Percentiles rank a stretch among this genome's conserved stretches.
phyloP scores from a whole-genome alignment of 2,888 invertebrate genomes.

The Empis stercorea region DNA sequence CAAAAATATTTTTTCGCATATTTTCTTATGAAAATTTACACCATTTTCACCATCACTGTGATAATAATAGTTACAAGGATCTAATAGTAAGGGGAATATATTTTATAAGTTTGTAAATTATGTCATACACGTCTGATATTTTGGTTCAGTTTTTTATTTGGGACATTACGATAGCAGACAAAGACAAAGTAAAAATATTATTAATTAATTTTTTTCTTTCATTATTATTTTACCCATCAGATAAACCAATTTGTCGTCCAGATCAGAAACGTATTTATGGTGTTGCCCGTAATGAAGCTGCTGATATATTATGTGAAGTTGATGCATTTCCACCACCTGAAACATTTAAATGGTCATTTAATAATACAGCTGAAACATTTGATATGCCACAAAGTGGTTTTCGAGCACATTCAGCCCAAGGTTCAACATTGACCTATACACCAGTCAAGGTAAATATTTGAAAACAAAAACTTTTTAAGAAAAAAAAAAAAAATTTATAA shows the following conservation, averaged over 20 bases:
- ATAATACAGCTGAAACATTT: constrained; percentile 71
- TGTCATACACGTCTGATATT: no score
- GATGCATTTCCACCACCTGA: constrained; percentile 74
- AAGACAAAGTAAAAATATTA: no score
- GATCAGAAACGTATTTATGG: constrained; percentile 70
- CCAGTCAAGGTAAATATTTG: constrained; percentile 43
- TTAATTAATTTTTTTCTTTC: no score
- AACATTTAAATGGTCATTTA: constrained; percentile 78
- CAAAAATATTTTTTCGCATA: constrained; percentile 1
- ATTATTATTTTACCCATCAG: no score
- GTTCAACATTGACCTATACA: constrained; percentile 59
- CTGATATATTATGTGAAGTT: constrained; percentile 68
- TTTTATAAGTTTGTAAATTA: no score
- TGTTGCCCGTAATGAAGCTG: constrained; percentile 68
- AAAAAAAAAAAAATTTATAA: background rate
- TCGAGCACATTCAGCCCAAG: constrained; percentile 40
- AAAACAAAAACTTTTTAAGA: no score
- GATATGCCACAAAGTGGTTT: constrained; percentile 61
- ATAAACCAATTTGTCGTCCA: constrained; percentile 68
- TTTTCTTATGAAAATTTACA: background rate
- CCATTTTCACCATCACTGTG: no score
- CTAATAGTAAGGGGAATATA: no score
- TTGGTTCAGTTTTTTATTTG: no score
- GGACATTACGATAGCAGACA: no score
- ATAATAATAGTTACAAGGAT: no score